These are phyloP conservation scores for Champsocephalus gunnari DNA, from an alignment of 2,797 vertebrate genomes.

Conservation along the genomic window DNA sequence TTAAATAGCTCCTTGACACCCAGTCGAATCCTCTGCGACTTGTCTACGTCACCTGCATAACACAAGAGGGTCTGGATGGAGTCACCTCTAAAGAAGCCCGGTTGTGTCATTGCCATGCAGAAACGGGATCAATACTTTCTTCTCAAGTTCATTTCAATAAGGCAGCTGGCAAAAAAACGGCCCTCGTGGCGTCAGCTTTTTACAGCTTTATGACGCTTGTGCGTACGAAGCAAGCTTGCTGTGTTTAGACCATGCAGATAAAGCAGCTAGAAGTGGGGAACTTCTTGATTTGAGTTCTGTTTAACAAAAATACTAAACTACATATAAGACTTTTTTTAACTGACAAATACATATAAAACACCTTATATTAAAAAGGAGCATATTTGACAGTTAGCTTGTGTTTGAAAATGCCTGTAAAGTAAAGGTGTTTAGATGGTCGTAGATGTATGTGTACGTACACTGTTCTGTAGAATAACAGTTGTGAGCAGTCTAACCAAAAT, in stretches of 20 bases:
- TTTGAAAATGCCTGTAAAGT: background rate
- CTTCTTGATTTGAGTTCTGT: constrained; percentile 16
- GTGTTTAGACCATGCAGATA: constrained; percentile 17
- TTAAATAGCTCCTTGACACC: constrained; percentile 72
- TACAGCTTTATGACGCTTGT: constrained; percentile 54
- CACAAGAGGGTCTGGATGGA: constrained; percentile 56
- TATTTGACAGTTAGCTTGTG: constrained; percentile 2
- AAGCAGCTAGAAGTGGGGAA: constrained; percentile 40
- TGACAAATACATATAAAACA: background rate
- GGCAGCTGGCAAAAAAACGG: constrained; percentile 65
- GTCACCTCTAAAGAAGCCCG: constrained; percentile 77
- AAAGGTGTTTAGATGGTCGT: rapidly evolving
- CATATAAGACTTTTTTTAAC: background rate
- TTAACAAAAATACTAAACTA: constrained; percentile 8
- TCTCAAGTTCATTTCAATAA: constrained; percentile 81
- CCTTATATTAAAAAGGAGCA: background rate
- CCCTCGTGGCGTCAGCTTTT: constrained; percentile 72
- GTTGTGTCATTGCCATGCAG: constrained; percentile 72
- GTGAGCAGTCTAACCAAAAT: constrained; percentile 17
- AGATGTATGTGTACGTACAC: background rate
- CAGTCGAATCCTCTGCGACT: constrained; percentile 51
- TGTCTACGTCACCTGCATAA: constrained; percentile 62
- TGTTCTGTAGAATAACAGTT: background rate
- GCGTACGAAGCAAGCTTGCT: constrained; percentile 37
- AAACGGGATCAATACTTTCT: constrained; percentile 77